Percentiles rank a stretch among this genome's conserved stretches.
phyloP scores from a whole-genome alignment of 2,797 vertebrate species.

The Coilia nasus region DNA sequence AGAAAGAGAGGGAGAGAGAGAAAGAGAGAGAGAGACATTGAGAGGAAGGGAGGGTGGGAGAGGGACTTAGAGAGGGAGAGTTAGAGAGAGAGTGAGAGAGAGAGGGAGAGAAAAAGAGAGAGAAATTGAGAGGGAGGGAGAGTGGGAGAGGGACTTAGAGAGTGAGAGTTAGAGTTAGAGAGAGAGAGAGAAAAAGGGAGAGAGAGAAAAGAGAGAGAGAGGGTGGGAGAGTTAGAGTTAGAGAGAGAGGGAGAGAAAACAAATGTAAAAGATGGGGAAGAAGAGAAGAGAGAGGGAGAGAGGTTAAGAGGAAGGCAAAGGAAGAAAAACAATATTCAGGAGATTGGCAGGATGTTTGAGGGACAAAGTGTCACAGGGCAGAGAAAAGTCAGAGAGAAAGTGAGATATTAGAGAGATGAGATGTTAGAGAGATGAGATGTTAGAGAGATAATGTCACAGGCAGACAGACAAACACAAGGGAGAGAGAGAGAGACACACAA shows the following conservation, averaged over 20 bases:
- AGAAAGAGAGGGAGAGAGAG: no score
- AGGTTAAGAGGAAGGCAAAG: no score
- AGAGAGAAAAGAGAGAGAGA: background rate
- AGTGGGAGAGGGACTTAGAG: background rate
- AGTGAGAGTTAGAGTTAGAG: slow-evolving; percentile 46
- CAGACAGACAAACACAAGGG: slow-evolving; percentile 20
- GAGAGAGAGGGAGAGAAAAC: no score
- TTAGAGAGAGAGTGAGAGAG: no score
- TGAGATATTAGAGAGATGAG: background rate
- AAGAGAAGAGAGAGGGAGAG: no score
- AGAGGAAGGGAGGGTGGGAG: background rate
- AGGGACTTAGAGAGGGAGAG: no score
- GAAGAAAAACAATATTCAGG: no score
- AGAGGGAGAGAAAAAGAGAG: no score
- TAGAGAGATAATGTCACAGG: background rate
- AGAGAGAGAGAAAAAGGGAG: slow-evolving; percentile 18
- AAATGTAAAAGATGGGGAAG: no score
- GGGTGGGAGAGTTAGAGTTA: no score
- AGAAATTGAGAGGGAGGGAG: background rate
- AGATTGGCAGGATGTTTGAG: no score
- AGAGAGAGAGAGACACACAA: slow-evolving; percentile 4
- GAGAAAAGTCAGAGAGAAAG: background rate
- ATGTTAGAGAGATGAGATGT: background rate
- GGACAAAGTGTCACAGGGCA: background rate
- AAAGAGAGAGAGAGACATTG: background rate